Base-by-base conservation (phyloP, 2,888 invertebrate species). In the Pollenia amentaria region DNA sequence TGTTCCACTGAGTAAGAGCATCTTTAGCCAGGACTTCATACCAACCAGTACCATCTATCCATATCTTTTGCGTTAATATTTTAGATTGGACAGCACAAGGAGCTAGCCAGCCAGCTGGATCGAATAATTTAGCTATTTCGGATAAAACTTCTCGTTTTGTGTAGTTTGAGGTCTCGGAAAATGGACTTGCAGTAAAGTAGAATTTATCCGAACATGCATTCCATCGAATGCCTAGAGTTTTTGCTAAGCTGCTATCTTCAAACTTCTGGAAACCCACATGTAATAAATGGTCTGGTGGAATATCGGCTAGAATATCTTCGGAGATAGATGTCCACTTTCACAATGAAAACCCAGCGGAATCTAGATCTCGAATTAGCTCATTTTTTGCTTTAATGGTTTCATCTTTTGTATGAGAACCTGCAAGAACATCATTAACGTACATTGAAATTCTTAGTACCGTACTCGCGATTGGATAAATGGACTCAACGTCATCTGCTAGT, bases 371-470 rank as follows among this genome's bases (percentile, higher is more conserved):
- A 14, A 64, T 16, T 42, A 64, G 16, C 12, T 64, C n/a, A n/a
- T n/a, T n/a, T n/a, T n/a, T n/a, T n/a, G n/a, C n/a, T n/a, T n/a
- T n/a, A n/a, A n/a, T n/a, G n/a, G n/a, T n/a, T n/a, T n/a, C n/a
- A n/a, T n/a, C n/a, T n/a, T n/a, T n/a, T n/a, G n/a, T n/a, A n/a
- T n/a, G n/a, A n/a, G n/a, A n/a, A n/a, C n/a, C n/a, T n/a, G 65
- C 81, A n/a, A 87, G 65, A 4, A 78, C 21, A 38, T 88, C 86
- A 21, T 88, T 87, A 0, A 89, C 85, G 53, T 88, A 89, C 67
- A 83, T 76, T 6, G 72, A 55, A 0, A 82, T 55, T 21, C 69
- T 29, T 2, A 86, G 48, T 10, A 85, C 83, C 9, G 60, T n/a
- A 46, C 79, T 67, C 1, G 79, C 88, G 16, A 87, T 10, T 6